A percentile compares a stretch with the other conserved stretches of the same genome.
These are phyloP conservation scores for Azemiops feae DNA, from an alignment of 2,113 vertebrate genomes.

Conservation along the genomic window DNA sequence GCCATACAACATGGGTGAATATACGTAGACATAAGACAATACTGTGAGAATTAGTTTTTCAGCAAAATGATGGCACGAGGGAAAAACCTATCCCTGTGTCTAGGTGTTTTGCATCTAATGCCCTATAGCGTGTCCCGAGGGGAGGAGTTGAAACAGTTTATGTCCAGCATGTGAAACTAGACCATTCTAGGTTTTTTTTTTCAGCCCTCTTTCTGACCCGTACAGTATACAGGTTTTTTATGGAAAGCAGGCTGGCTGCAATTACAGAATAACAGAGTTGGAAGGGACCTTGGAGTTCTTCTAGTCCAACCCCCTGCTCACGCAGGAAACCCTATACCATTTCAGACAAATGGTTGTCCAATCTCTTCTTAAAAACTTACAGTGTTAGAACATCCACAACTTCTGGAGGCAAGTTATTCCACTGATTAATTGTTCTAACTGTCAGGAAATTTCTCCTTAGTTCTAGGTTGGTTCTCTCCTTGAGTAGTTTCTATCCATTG, in stretches of 20 bases:
- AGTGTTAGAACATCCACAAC: too few relatives aligned
- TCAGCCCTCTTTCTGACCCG: background rate
- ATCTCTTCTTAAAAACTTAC: too few relatives aligned
- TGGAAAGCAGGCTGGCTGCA: background rate
- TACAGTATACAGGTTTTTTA: background rate
- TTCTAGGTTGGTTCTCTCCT: background rate
- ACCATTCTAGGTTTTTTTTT: background rate
- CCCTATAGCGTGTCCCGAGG: background rate
- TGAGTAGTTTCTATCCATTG: background rate
- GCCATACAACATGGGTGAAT: background rate
- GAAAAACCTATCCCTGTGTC: background rate
- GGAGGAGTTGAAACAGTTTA: background rate
- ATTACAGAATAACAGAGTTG: background rate
- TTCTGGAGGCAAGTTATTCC: background rate
- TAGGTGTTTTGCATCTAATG: background rate
- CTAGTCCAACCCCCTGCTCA: too few relatives aligned
- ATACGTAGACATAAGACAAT: background rate
- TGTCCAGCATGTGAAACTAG: background rate
- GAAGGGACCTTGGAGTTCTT: background rate
- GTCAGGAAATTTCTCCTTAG: background rate
- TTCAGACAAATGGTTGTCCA: too few relatives aligned
- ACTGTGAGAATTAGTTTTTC: background rate
- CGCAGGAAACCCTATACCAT: too few relatives aligned
- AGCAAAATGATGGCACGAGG: background rate
- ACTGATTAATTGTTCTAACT: background rate